Conservation (phyloP, 1,140 invertebrate genomes). For the Melipona quadrifasciata region DNA sequence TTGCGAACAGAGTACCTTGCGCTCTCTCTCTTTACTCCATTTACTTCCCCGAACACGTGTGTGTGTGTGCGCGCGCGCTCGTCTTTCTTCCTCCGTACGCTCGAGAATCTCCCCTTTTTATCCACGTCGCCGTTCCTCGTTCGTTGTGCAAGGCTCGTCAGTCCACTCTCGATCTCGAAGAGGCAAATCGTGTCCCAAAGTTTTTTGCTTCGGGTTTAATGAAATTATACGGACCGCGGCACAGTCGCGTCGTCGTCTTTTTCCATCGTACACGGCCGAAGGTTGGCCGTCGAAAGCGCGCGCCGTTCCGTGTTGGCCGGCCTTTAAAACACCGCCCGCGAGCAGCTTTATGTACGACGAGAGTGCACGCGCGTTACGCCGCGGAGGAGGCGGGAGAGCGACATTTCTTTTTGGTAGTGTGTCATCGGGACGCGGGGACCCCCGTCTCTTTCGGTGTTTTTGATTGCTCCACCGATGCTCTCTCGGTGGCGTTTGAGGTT, state of each 20-base stretch:
- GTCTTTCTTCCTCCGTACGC: neutral
- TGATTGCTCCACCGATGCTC: conserved; percentile 1
- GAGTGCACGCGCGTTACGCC: neutral
- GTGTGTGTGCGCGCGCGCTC: no score
- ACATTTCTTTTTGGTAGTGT: conserved; percentile 32
- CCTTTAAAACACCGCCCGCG: conserved; percentile 13
- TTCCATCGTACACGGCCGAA: conserved; percentile 15
- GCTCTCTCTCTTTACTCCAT: conserved; percentile 14
- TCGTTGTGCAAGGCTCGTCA: conserved; percentile 42
- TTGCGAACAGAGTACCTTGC: conserved; percentile 29
- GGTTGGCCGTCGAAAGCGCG: conserved; percentile 24
- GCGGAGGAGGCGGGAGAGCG: no score
- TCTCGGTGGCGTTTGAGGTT: conserved; percentile 1
- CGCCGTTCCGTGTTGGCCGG: conserved; percentile 21
- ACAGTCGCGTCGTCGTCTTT: neutral
- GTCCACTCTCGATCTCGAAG: conserved; percentile 74
- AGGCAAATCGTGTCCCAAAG: conserved; percentile 60
- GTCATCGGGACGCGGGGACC: conserved; percentile 23
- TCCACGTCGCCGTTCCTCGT: neutral
- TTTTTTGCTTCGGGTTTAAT: conserved; percentile 60
- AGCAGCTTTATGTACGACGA: conserved; percentile 3
- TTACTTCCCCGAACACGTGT: neutral
- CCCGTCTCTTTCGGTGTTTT: conserved; percentile 29
- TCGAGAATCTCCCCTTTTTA: neutral
- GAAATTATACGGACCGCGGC: conserved; percentile 53